Percentiles rank a stretch among this genome's conserved stretches.
Conservation (phyloP, 2,113 vertebrate species). For the Raja brachyura region DNA sequence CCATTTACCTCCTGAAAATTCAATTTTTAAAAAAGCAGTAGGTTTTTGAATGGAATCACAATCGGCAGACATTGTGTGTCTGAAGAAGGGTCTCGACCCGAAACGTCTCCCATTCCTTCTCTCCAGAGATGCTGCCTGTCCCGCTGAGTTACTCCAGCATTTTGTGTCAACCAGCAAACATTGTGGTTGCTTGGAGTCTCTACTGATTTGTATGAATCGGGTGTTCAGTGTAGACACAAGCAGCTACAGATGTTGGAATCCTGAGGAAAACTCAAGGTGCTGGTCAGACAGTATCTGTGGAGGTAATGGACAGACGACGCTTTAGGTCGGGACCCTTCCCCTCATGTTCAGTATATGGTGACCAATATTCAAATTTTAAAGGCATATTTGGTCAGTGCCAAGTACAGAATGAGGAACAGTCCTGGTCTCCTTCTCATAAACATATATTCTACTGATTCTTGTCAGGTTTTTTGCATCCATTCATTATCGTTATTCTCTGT, state of each 20-base stretch:
- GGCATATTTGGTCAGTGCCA: no score
- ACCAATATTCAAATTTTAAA: not conserved
- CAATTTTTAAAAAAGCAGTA: not conserved
- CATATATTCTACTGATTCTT: not conserved
- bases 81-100: no score
- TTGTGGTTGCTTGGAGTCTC: not conserved
- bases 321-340: no score
- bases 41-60: not conserved
- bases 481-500: not conserved
- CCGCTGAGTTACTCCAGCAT: no score
- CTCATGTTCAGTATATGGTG: not conserved
- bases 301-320: no score
- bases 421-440: not conserved
- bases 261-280: no score
- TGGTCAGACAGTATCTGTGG: no score
- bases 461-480: not conserved
- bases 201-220: not conserved
- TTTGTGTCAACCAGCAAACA: not conserved
- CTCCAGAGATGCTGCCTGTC: no score
- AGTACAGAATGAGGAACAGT: no score
- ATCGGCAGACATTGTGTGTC: not conserved
- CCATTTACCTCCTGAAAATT: not conserved
- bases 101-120: no score
- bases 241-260: no score
- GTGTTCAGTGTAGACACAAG: not conserved